A percentile compares a stretch with the other conserved stretches of the same genome.
Conservation (phyloP, 2,888 invertebrate species). For the Heteromurus nitidus region DNA sequence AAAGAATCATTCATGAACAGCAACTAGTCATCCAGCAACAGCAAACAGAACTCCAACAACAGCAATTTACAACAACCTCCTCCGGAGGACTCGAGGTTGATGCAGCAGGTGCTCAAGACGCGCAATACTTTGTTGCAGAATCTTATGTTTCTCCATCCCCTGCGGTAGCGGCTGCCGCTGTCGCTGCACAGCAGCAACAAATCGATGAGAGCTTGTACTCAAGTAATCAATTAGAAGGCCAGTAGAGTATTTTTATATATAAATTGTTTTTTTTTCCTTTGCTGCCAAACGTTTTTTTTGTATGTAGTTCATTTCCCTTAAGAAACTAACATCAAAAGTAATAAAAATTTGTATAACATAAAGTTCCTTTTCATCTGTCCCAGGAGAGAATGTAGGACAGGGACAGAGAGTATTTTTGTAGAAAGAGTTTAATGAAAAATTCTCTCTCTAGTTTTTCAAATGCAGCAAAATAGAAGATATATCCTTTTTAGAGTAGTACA, state of each 20-base stretch:
- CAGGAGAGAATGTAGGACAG: neutral
- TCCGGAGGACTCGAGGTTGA: constrained; percentile 43
- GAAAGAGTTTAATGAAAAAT: too few relatives aligned
- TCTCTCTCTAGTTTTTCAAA: too few relatives aligned
- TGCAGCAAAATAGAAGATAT: too few relatives aligned
- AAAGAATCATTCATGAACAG: constrained; percentile 28
- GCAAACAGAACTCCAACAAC: constrained; percentile 19
- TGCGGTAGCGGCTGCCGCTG: constrained; percentile 47
- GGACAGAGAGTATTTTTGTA: neutral
- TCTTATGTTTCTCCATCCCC: constrained; percentile 49
- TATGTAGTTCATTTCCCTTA: too few relatives aligned
- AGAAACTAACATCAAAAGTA: too few relatives aligned
- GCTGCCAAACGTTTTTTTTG: too few relatives aligned
- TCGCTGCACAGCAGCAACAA: constrained; percentile 60
- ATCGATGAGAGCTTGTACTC: constrained; percentile 67
- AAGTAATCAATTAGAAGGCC: constrained; percentile 72
- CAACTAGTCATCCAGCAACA: constrained; percentile 19
- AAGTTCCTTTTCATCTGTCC: neutral
- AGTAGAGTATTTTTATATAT: constrained; percentile 59
- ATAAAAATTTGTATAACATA: too few relatives aligned
- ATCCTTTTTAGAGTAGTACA: too few relatives aligned
- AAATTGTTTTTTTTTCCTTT: constrained; percentile 49
- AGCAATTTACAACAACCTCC: neutral
- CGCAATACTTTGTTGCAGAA: constrained; percentile 52
- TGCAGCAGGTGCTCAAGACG: constrained; percentile 52